A percentile compares a stretch with the other conserved stretches of the same genome.
phyloP scores from a whole-genome alignment of 2,113 vertebrate species.

The Myrmecophaga tridactyla region DNA sequence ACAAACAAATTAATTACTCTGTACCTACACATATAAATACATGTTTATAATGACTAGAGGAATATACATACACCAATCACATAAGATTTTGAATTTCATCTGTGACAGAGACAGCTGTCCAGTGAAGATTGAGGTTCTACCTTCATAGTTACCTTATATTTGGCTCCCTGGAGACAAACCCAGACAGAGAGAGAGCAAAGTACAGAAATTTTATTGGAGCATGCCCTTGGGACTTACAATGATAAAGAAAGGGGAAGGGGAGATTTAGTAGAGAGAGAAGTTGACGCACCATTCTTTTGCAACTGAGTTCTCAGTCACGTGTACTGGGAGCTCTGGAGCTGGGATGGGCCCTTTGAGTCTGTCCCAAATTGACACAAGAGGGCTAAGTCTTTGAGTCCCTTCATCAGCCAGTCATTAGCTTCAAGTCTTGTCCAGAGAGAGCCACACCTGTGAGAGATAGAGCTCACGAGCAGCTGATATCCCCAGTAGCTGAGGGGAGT shows the following conservation, averaged over 20 bases:
- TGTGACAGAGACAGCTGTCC: background rate
- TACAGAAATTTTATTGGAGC: background rate
- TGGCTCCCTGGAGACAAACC: background rate
- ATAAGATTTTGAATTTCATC: background rate
- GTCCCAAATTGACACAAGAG: background rate
- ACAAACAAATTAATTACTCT: background rate
- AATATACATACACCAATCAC: background rate
- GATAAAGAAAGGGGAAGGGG: background rate
- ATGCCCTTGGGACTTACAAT: background rate
- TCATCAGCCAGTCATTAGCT: no score
- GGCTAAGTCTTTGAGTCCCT: background rate
- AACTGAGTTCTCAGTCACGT: background rate
- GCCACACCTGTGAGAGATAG: background rate
- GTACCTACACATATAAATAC: background rate
- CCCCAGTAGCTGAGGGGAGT: background rate
- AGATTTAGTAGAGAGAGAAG: background rate
- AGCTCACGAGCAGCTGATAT: no score
- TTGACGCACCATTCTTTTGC: accelerated
- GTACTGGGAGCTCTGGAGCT: background rate
- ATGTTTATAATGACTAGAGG: background rate
- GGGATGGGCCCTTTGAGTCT: background rate
- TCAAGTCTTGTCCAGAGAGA: background rate
- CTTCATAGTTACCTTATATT: background rate
- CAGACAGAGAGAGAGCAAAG: background rate
- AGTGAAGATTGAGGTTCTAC: background rate